Evolutionary conservation across 2,888 invertebrate genomes (phyloP).

Genomic region (Agrochola circellaris): DNA sequence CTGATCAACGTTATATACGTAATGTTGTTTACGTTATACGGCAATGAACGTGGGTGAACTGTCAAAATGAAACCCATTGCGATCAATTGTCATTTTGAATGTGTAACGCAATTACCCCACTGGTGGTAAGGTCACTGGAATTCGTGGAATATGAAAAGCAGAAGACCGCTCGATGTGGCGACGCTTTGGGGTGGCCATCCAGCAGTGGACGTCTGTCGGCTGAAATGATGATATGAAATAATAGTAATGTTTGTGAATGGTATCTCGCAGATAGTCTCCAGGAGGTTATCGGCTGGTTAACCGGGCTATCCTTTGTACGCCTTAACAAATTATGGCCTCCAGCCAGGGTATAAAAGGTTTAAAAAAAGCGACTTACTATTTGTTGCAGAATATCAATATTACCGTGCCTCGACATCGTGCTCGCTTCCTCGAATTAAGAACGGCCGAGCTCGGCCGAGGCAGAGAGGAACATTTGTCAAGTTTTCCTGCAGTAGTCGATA

Average conservation of each 20-base stretch:
- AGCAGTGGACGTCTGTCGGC: background rate
- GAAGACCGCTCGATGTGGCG: background rate
- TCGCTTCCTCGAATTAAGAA: slow-evolving; percentile 81
- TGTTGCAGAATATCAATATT: slow-evolving; percentile 41
- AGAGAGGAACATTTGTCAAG: slow-evolving; percentile 89
- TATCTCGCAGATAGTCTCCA: background rate
- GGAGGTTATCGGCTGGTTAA: background rate
- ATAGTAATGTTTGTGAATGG: background rate
- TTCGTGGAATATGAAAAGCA: background rate
- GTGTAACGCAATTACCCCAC: too few relatives aligned
- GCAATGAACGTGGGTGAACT: too few relatives aligned
- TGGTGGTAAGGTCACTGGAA: background rate
- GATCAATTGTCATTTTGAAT: too few relatives aligned
- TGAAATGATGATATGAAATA: background rate
- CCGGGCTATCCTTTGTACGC: too few relatives aligned
- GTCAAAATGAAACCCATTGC: too few relatives aligned
- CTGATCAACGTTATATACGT: too few relatives aligned
- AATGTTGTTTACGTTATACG: too few relatives aligned
- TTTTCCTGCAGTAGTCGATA: slow-evolving; percentile 91
- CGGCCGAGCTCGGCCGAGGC: slow-evolving; percentile 86
- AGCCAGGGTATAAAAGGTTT: background rate
- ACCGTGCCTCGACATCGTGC: slow-evolving; percentile 73
- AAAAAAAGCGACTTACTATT: background rate
- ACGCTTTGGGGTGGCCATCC: background rate
- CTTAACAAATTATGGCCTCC: too few relatives aligned